Percentiles rank a stretch among this genome's conserved stretches.
Conservation (phyloP, 1,140 invertebrate species). For the Lepidotrigona ventralis region DNA sequence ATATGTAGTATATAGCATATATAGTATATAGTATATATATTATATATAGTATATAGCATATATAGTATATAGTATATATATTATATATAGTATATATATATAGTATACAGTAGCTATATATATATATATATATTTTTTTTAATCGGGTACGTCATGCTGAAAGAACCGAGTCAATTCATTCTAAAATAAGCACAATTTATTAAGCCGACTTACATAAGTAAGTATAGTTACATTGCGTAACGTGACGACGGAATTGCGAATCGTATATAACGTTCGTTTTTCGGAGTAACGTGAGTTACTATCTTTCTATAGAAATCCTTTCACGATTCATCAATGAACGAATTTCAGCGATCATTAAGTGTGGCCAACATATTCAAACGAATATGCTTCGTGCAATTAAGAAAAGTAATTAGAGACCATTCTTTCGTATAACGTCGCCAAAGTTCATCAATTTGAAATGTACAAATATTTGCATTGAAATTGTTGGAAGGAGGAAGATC, state of each 20-base stretch:
- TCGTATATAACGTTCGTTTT: not conserved
- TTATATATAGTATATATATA: too few relatives aligned
- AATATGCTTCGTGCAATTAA: not conserved
- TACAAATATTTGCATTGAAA: constrained; percentile 17
- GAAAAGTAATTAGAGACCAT: not conserved
- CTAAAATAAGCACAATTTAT: not conserved
- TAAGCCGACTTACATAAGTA: not conserved
- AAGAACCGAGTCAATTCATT: not conserved
- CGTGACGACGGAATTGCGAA: not conserved
- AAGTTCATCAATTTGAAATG: not conserved
- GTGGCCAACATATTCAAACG: not conserved
- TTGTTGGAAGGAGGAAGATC: not conserved
- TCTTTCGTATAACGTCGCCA: not conserved
- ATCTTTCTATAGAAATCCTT: not conserved
- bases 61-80: too few relatives aligned
- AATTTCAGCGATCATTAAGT: not conserved
- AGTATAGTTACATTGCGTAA: not conserved
- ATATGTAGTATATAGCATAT: too few relatives aligned
- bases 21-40: too few relatives aligned
- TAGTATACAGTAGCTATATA: too few relatives aligned
- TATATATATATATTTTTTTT: too few relatives aligned
- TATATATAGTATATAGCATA: too few relatives aligned
- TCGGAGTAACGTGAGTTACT: not conserved
- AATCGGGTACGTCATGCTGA: not conserved
- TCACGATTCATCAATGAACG: not conserved